Evolutionary conservation across 2,113 vertebrate genomes (phyloP), one percentile per base, ranked within the genome.

Genomic region (Callithrix jacchus): DNA sequence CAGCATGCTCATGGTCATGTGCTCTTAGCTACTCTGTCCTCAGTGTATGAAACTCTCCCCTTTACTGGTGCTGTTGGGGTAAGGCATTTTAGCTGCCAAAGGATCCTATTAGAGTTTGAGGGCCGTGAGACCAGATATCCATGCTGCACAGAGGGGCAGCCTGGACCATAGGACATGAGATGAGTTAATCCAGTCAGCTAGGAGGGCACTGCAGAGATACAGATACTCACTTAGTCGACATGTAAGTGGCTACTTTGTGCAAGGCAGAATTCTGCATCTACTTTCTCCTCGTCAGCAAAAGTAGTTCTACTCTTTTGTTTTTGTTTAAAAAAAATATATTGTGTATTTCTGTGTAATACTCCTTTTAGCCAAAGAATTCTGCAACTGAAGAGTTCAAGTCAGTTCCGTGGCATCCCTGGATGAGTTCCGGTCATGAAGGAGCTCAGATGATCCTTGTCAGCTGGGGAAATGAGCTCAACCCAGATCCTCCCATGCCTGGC

Each of bases 1-100:
- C 0, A 0, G 14, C 0, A 4, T 61, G 47, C 3, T 20, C 37
- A 2, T 8, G 20, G 12, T 30, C 45, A 30, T 27, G 35, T 21
- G 21, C 30, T 91, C 54, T 74, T 3, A 52, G 37, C 70, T 6
- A 4, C 32, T 64, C 30, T 35, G 9, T 56, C 17, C 54, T 85
- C 35, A 21, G 37, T 11, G 9, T 30, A 25, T 71, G 42, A 71
- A 54, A 18, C 18, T 35, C 5, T 47, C 25, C 7, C 54, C 3
- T 14, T 10, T 0, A 25, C 16, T 8, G 86, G 17, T 74, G n/a
- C 61, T 1, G 2, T 35, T 27, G 0, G 18, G 30, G 4, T 0
- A 23, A 52, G 10, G 37, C 32, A 17, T 45, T 30, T 45, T 35
- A 27, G 30, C 73, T 74, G 23, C 58, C 61, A 30, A 49, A 91